A percentile compares a stretch with the other conserved stretches of the same genome.
phyloP scores from a whole-genome alignment of 1,140 invertebrate genomes.

The Brachionus manjavacas region DNA sequence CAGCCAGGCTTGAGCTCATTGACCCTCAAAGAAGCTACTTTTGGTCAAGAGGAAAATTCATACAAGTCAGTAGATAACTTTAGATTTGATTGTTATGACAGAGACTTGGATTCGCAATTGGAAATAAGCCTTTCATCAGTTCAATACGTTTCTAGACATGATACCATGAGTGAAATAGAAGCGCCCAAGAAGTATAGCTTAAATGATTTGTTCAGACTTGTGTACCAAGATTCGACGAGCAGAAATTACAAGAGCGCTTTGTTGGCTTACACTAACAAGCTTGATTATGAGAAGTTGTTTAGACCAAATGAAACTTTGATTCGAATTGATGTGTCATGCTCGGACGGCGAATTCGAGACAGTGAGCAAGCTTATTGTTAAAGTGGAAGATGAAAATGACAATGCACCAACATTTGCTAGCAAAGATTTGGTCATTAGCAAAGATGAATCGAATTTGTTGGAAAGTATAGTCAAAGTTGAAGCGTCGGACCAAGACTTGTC shows the following conservation, averaged over 20 bases:
- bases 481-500: constrained; percentile 1
- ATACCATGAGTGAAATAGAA: background rate
- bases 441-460: constrained; percentile 19
- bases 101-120: constrained; percentile 22
- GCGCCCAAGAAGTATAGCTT: background rate
- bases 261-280: background rate
- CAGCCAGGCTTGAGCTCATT: constrained; percentile 9
- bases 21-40: background rate
- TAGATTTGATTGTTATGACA: constrained; percentile 23
- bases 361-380: background rate
- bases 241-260: constrained; percentile 7
- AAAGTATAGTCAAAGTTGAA: background rate
- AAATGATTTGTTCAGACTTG: constrained; percentile 23
- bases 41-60: background rate
- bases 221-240: constrained; percentile 5
- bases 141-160: constrained; percentile 9
- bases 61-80: background rate
- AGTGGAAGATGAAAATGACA: constrained; percentile 30
- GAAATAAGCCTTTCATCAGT: background rate
- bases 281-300: constrained; percentile 32
- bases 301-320: constrained; percentile 38
- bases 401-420: background rate
- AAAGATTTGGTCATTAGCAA: constrained; percentile 18
- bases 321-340: constrained; percentile 13
- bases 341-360: constrained; percentile 18